Evolutionary conservation across 2,888 invertebrate genomes (phyloP), one percentile per base, ranked within the genome.

Genomic region (Orthosia gracilis): DNA sequence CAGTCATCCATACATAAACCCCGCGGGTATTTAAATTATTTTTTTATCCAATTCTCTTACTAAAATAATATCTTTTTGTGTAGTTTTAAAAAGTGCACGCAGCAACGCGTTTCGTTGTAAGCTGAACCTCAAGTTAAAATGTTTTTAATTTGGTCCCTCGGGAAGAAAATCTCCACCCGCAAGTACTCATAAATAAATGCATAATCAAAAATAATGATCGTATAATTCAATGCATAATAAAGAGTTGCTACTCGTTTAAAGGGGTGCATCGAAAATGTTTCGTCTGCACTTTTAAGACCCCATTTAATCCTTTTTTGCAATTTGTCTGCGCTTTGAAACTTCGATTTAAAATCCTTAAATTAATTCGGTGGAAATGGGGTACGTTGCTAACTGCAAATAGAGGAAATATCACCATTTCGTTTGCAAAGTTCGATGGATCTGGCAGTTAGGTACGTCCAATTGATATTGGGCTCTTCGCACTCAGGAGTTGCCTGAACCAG

Each of bases 211-310:
- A 71, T 82, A 84, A 74, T 71, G 62, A 70, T 64, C 26, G 70
- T 21, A 66, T 67, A 67, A 73, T 65, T 26, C 81, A 65, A 80
- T 82, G 84, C 72, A 84, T 82, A 82, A 59, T 82, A 84, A 82
- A 80, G 66, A 74, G 68, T 64, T 40, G 50, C 47, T 59, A 59
- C 63, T 70, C 54, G 31, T 66, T 76, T 54, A 62, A 47, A 58
- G 64, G 82, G 82, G 72, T 84, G 82, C 84, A 84, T 76, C 58
- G 52, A 70, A 81, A 80, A 70, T 69, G 50, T 49, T 59, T 55
- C 26, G 84, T 84, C 76, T 66, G 73, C 76, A 81, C 21, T 69
- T 81, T 70, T 45, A n/a, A 54, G 26, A 54, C 31, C 26, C 26
- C 47, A 80, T 58, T 80, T 62, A 55, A 70, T 70, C 80, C 57